Conservation (phyloP, 2,113 vertebrate species). For the Pogonocichla stellata region DNA sequence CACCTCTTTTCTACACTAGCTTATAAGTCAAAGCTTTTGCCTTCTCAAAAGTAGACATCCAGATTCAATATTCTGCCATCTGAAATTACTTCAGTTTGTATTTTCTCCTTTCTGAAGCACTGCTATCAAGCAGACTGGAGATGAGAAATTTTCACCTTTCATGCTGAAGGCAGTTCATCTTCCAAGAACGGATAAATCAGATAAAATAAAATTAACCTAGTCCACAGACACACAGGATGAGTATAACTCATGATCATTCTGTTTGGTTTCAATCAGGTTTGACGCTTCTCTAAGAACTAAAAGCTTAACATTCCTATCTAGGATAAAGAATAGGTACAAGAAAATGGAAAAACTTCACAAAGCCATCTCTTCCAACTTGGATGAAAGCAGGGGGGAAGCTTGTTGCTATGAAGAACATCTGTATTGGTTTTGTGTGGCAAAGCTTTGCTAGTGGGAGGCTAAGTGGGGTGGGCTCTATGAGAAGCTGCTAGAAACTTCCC, state of each 20-base stretch:
- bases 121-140: not conserved
- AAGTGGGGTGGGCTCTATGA: not conserved
- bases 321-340: not conserved
- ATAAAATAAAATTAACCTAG: not conserved
- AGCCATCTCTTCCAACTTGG: not conserved
- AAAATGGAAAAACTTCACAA: not conserved
- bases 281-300: not conserved
- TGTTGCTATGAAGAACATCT: not conserved
- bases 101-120: not conserved
- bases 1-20: not conserved
- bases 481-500: not conserved
- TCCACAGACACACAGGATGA: not conserved
- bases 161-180: not conserved
- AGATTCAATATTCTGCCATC: not conserved
- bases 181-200: not conserved
- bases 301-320: not conserved
- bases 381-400: not conserved
- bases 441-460: not conserved
- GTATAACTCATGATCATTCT: not conserved
- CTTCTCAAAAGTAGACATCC: not conserved
- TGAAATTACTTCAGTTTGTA: not conserved
- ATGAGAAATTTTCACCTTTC: not conserved
- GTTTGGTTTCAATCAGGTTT: not conserved
- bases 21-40: not conserved
- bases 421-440: not conserved